Base-by-base conservation (phyloP, 2,113 vertebrate genomes). In the Heloderma charlesbogerti region DNA sequence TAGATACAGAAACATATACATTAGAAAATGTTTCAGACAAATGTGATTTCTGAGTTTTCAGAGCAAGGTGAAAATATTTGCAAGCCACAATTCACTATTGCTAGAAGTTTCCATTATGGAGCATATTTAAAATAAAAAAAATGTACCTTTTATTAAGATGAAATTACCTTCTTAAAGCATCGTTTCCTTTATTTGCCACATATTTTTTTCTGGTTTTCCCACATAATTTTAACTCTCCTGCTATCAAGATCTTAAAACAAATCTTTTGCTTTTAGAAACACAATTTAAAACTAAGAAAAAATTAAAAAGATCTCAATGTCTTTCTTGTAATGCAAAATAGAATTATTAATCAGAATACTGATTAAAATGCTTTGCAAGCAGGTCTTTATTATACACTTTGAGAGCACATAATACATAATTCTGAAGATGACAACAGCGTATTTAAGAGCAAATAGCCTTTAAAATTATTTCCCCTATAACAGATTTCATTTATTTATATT, bases 401-500 rank as follows among this genome's bases (percentile, higher is more conserved):
- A 43, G 25, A 77, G 72, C 27, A 60, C 37, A 29, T 77, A 63
- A 87, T 48, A 63, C 37, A 20, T 63, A 77, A 87, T 60, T 77
- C 63, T 77, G 86, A 48, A 79, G 60, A 88, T 45, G 48, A 78
- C 34, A 40, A 67, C 18, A 95, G 29, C 40, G 69, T 20, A 90
- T 20, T 92, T 90, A 91, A 94, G 94, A 96, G 86, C 67, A 94
- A 95, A 96, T 91, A 91, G 91, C 86, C 95, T 57, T 93, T 93
- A 95, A 84, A 93, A 94, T 95, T 93, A 43, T 87, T 84, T 92
- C 82, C 81, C 57, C 20, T 74, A 86, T 51, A 90, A 74, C 66
- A 29, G 2, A 20, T 3, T 79, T 82, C 63, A 40, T 81, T 93
- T 90, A 77, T 77, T 87, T 63, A 48, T 93, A 94, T 92, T 57